Base-by-base conservation (phyloP, 2,797 vertebrate species). In the Thunnus albacares region DNA sequence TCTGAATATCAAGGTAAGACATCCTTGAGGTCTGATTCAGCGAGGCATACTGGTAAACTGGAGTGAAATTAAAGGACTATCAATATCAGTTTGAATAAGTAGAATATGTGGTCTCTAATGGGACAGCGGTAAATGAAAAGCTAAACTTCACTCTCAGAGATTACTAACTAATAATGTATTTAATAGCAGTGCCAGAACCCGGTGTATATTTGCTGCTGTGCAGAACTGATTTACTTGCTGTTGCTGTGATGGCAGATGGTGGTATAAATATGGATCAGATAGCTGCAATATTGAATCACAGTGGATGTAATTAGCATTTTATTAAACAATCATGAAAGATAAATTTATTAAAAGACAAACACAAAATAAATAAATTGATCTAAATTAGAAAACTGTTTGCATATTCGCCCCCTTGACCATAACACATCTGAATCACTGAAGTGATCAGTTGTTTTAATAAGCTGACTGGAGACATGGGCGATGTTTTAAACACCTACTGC, bases 21-120 rank as follows among this genome's bases (percentile, higher is more conserved):
- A 1, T 74, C 41, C 20, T 73, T 2, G 0, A 55, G 26, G 28
- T 58, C n/a, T 71, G 49, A 60, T 65, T 59, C 52, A 62, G 53
- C 13, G n/a, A 60, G 24, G 35, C 52, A 77, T 80, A 63, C 66
- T 74, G 85, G 86, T 90, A 83, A 78, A 81, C 12, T 20, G 3
- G 20, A 60, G 15, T 65, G 15, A 12, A 53, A 11, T 66, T 18
- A 57, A 33, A 75, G 30, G 20, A 66, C 18, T 68, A 20, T 51
- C 12, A 30, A 33, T 24, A 1, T 51, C 2, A 41, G 28, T 66
- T 33, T 58, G 6, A 53, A 57, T 71, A 38, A 51, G 14, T 41
- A 26, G 5, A 17, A 9, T 13, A 49, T 10, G 38, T 38, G 11
- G 43, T n/a, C 28, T 2, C 3, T 13, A 38, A 28, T 20, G 53